Conservation (phyloP, 2,113 vertebrate species). For the Marmota monax region DNA sequence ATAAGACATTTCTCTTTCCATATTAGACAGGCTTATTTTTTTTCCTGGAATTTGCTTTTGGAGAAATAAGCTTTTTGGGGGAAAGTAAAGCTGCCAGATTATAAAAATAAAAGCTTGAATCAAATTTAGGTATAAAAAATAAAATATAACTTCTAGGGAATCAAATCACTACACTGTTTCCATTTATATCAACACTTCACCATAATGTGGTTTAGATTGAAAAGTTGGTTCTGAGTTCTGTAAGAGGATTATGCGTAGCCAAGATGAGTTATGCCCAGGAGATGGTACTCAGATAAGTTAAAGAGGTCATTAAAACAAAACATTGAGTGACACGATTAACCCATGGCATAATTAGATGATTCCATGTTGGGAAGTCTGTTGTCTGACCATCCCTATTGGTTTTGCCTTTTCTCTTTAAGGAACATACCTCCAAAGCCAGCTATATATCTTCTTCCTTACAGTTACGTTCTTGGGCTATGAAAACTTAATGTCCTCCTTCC, state of each 20-base stretch:
- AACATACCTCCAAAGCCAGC: not conserved
- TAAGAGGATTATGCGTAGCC: not conserved
- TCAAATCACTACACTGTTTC: not conserved
- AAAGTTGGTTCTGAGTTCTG: constrained; percentile 50
- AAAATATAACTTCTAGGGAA: constrained; percentile 43
- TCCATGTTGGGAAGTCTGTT: not conserved
- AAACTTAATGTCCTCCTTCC: not conserved
- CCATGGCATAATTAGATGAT: not conserved
- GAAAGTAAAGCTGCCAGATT: constrained; percentile 49
- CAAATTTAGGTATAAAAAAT: constrained; percentile 48
- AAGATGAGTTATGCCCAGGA: not conserved
- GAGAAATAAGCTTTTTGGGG: not conserved
- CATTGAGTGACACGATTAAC: not conserved
- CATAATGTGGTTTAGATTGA: constrained; percentile 22
- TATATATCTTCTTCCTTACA: not conserved
- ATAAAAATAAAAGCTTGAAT: constrained; percentile 60
- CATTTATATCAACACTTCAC: constrained; percentile 8
- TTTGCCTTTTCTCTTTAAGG: not conserved
- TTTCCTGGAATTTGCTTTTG: constrained; percentile 18
- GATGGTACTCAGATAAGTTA: not conserved
- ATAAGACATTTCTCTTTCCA: constrained; percentile 34
- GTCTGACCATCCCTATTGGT: not conserved
- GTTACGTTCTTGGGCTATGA: not conserved
- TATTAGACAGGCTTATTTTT: not conserved
- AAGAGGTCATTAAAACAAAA: not conserved